phyloP scores from a whole-genome alignment of 2,888 invertebrate species.

The Pharmacophagus antenor region DNA sequence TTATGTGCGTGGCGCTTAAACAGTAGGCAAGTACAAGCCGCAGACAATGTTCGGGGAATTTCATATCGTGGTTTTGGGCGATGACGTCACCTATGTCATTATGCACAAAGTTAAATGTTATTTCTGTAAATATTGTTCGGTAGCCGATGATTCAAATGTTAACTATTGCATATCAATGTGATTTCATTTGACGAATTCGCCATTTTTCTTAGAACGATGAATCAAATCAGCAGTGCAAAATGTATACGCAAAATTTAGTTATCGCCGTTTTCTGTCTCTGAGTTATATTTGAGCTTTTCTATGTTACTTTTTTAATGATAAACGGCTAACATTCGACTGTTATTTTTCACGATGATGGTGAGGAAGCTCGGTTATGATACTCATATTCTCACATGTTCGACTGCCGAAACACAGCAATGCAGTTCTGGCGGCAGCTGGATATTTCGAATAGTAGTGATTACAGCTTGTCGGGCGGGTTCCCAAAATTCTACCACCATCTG shows the following conservation, averaged over 20 bases:
- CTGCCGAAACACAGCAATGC: no score
- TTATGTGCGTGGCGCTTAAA: constrained; percentile 7
- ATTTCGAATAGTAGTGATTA: no score
- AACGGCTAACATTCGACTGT: no score
- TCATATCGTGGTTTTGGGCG: constrained; percentile 18
- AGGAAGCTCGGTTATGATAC: no score
- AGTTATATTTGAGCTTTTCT: no score
- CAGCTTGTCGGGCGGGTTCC: no score
- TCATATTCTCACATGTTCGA: not conserved
- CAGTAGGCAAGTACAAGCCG: constrained; percentile 16
- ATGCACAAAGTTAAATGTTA: constrained; percentile 34
- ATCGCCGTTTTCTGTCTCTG: not conserved
- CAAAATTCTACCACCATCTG: no score
- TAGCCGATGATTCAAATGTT: constrained; percentile 35
- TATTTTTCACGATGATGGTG: no score
- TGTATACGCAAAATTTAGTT: not conserved
- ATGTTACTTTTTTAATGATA: no score
- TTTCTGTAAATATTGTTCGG: constrained; percentile 33
- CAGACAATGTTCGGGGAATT: constrained; percentile 27
- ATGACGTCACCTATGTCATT: constrained; percentile 32
- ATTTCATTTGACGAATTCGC: constrained; percentile 15
- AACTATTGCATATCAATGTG: constrained; percentile 34
- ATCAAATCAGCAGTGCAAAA: not conserved
- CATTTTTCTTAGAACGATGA: constrained; percentile 23
- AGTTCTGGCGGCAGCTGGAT: no score